phyloP scores from a whole-genome alignment of 2,888 invertebrate species.

The Archips crataeganus region DNA sequence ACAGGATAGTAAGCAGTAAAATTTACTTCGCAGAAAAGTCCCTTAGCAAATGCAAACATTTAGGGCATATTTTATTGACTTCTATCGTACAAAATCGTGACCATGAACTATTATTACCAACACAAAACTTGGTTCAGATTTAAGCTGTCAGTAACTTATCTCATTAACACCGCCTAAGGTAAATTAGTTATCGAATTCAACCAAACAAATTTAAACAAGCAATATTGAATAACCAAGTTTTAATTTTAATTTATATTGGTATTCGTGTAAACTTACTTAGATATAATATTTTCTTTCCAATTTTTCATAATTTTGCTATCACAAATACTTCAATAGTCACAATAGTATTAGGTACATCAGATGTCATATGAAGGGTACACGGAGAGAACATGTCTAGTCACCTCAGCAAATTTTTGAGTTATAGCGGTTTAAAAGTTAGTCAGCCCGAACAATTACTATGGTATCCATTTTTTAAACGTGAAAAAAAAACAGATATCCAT shows the following conservation, averaged over 20 bases:
- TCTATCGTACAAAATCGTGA: conserved; percentile 9
- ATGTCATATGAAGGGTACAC: too few species aligned
- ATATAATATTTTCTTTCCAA: neutral
- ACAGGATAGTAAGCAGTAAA: neutral
- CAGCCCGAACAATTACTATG: too few species aligned
- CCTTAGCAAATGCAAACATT: neutral
- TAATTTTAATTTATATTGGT: neutral
- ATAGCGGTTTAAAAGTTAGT: too few species aligned
- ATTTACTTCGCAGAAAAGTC: neutral
- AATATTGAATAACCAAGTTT: neutral
- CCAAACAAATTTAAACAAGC: conserved; percentile 1
- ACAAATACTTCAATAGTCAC: neutral
- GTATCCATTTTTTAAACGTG: too few species aligned
- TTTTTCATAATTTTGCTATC: neutral
- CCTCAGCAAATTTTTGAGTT: too few species aligned
- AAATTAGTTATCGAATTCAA: conserved; percentile 28
- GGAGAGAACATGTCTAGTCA: too few species aligned
- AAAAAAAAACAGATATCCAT: too few species aligned
- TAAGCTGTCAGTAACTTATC: conserved; percentile 36
- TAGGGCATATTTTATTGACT: neutral
- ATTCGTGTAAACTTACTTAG: neutral
- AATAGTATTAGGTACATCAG: too few species aligned
- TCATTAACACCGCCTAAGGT: conserved; percentile 25
- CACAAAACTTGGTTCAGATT: conserved; percentile 18
- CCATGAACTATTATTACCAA: conserved; percentile 10